Evolutionary conservation across 2,888 invertebrate genomes (phyloP), one percentile per base, ranked within the genome.

Genomic region (Hanleya hanleyi): DNA sequence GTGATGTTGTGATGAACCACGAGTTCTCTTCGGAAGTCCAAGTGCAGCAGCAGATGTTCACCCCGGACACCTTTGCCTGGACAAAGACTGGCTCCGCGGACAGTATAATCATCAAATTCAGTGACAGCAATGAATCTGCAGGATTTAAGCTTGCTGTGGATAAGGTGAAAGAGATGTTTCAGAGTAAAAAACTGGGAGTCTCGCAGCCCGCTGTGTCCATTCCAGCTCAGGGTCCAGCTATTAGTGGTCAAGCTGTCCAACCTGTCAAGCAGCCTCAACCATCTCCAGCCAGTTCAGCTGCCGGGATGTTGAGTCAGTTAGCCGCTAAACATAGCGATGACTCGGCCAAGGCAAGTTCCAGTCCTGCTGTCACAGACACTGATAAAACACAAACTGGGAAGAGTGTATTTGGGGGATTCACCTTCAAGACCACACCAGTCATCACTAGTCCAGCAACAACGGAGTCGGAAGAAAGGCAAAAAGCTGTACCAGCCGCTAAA

Each of bases 361-460:
- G 37, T 18, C 36, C 50, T 36, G 62, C 76, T 22, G 49, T 36
- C 26, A 5, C 65, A 26, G 64, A 61, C 3, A 22, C 65, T 36
- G 70, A 51, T 22, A 41, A 67, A 32, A 22, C n/a, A n/a, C 26
- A 57, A 33, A 74, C 78, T 29, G 73, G 75, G 65, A 82, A 81
- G 66, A 79, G 82, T 18, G 70, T 77, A 6, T 83, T 95, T 66
- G 95, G 95, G 57, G 95, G 95, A 47, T 95, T 95, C 83, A 93
- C 94, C 7, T 69, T 75, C 67, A 73, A 71, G 35, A 67, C 57
- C 1, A 4, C 57, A 4, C 57, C 57, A 57, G 26, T 57, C 29
- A 57, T 57, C 32, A 29, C 7, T 15, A 15, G 12, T 29, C 57
- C 57, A 4, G 57, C 57, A 2, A 57, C 57, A 29, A 2, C 32